Evolutionary conservation across 2,888 invertebrate species (phyloP).

Genomic region (Hoplodrina blanda): DNA sequence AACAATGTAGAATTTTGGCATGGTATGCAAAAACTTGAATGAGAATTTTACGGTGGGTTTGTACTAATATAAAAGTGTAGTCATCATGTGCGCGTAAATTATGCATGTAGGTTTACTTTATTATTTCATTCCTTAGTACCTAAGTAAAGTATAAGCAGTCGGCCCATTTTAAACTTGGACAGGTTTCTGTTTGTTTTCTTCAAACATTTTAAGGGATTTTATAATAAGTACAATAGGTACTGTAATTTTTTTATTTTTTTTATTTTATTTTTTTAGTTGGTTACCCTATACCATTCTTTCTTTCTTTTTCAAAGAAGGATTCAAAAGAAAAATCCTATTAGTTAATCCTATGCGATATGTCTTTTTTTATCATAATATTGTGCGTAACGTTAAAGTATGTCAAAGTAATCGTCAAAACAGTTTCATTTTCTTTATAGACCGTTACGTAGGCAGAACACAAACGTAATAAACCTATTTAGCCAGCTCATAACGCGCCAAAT

Average conservation of each 20-base stretch:
- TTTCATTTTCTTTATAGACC: background rate
- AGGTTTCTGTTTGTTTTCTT: no score
- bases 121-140: background rate
- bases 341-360: no score
- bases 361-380: background rate
- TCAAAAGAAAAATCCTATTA: no score
- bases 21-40: conserved; percentile 13
- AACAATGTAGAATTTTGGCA: conserved; percentile 37
- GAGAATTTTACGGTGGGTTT: conserved; percentile 6
- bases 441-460: conserved; percentile 3
- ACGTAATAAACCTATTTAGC: conserved; percentile 46
- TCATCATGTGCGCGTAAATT: background rate
- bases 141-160: no score
- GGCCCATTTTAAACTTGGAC: no score
- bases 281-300: no score
- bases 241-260: no score
- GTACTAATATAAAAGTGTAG: background rate
- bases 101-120: background rate
- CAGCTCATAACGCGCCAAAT: conserved; percentile 12
- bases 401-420: background rate
- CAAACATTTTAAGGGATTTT: no score
- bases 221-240: no score
- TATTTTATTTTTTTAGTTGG: no score
- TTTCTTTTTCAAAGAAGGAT: no score
- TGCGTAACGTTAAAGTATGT: background rate